These are phyloP conservation scores for Zenarchopterus dispar DNA, from an alignment of 2,797 vertebrate genomes.

Conservation along the genomic window DNA sequence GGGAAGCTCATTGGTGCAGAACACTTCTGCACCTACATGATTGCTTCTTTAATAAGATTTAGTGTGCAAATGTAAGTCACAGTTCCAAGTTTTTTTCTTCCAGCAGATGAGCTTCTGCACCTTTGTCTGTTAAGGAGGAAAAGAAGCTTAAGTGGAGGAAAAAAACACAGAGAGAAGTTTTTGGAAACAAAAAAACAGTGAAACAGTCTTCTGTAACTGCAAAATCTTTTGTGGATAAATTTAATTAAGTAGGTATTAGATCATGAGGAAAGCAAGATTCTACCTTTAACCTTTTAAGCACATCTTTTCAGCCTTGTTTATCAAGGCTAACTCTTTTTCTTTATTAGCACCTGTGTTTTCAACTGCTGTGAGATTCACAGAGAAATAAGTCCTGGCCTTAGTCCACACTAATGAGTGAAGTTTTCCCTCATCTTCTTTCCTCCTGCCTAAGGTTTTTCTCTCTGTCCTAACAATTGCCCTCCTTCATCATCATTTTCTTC, in stretches of 20 bases:
- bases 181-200: constrained; percentile 1
- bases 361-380: background rate
- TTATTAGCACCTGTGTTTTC: too few species aligned
- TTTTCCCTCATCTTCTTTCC: background rate
- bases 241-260: too few species aligned
- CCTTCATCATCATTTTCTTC: constrained; percentile 7
- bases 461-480: background rate
- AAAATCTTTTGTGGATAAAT: constrained; percentile 1
- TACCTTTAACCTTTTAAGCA: too few species aligned
- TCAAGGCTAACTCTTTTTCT: too few species aligned
- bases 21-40: constrained; percentile 56
- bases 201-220: background rate
- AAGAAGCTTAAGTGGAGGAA: background rate
- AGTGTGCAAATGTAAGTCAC: constrained; percentile 38
- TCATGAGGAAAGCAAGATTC: too few species aligned
- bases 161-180: background rate
- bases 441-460: constrained; percentile 16
- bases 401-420: constrained; percentile 23
- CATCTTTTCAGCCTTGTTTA: too few species aligned
- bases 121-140: constrained; percentile 2
- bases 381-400: constrained; percentile 11
- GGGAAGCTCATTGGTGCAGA: constrained; percentile 64
- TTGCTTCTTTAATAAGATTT: constrained; percentile 45
- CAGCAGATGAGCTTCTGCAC: constrained; percentile 11
- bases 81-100: constrained; percentile 20